Evolutionary conservation across 2,113 vertebrate genomes (phyloP).

Genomic region (Asarcornis scutulata): DNA sequence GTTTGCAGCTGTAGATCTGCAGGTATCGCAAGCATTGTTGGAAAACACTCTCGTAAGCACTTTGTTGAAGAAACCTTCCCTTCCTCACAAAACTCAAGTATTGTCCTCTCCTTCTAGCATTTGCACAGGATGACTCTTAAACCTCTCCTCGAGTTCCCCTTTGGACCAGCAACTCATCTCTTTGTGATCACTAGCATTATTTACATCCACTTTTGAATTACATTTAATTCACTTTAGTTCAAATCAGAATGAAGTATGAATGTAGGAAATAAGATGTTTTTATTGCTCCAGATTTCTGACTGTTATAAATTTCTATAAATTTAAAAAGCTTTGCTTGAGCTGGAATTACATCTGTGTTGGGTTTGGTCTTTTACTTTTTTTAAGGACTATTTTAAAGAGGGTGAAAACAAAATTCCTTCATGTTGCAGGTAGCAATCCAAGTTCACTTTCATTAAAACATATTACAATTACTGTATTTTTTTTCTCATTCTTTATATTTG

Average conservation of each 20-base stretch:
- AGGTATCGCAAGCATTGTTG: neutral
- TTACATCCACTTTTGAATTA: neutral
- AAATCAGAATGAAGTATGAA: neutral
- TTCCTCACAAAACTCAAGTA: neutral
- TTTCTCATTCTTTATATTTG: neutral
- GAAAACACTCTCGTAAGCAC: neutral
- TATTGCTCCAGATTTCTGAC: neutral
- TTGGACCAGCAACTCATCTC: neutral
- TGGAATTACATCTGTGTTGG: neutral
- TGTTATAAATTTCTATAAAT: neutral
- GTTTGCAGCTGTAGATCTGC: neutral
- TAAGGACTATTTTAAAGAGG: neutral
- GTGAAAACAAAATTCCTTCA: neutral
- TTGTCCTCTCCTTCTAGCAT: neutral
- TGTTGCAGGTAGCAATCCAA: neutral
- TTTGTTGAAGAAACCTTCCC: neutral
- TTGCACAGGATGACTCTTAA: neutral
- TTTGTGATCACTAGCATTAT: neutral
- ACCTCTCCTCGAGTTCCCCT: neutral
- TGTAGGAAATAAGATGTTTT: neutral
- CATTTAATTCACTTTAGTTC: neutral
- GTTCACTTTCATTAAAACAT: neutral
- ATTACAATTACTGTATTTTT: neutral
- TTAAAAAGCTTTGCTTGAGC: neutral
- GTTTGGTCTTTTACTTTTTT: neutral